Percentiles rank a stretch among this genome's conserved stretches.
These are phyloP conservation scores for Coelopa pilipes DNA, from an alignment of 2,888 invertebrate species.

Conservation along the genomic window DNA sequence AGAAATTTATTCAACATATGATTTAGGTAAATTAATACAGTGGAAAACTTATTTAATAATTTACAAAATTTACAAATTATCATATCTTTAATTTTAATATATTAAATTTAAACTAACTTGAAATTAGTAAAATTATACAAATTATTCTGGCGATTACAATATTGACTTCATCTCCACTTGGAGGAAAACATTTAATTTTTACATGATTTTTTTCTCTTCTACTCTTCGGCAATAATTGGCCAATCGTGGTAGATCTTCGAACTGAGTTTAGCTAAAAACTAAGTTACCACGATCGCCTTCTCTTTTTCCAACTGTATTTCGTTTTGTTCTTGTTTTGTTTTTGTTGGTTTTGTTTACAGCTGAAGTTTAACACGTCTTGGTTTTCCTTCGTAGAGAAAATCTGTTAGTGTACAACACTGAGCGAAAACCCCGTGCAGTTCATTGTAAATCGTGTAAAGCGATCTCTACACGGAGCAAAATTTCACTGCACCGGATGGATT, in stretches of 20 bases:
- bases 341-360: neutral
- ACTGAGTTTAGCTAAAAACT: slow-evolving; percentile 37
- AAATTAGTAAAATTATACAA: too few relatives aligned
- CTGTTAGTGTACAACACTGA: neutral
- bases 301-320: slow-evolving; percentile 39
- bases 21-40: slow-evolving; percentile 41
- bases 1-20: slow-evolving; percentile 47
- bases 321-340: slow-evolving; percentile 30
- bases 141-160: neutral
- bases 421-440: neutral
- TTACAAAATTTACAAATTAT: slow-evolving; percentile 24
- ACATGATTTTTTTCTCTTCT: neutral
- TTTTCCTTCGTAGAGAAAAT: slow-evolving; percentile 9
- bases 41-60: slow-evolving; percentile 25
- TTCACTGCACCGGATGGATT: neutral
- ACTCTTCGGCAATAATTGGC: neutral
- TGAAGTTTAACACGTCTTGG: neutral
- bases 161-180: slow-evolving; percentile 16
- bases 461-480: neutral
- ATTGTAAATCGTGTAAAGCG: neutral
- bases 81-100: slow-evolving; percentile 29
- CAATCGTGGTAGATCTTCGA: slow-evolving; percentile 33
- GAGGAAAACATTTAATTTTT: slow-evolving; percentile 1
- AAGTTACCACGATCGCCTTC: slow-evolving; percentile 38
- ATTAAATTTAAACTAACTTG: slow-evolving; percentile 5